These are phyloP conservation scores for Macrosoma leucophasiata DNA, from an alignment of 2,888 invertebrate species.

Conservation along the genomic window DNA sequence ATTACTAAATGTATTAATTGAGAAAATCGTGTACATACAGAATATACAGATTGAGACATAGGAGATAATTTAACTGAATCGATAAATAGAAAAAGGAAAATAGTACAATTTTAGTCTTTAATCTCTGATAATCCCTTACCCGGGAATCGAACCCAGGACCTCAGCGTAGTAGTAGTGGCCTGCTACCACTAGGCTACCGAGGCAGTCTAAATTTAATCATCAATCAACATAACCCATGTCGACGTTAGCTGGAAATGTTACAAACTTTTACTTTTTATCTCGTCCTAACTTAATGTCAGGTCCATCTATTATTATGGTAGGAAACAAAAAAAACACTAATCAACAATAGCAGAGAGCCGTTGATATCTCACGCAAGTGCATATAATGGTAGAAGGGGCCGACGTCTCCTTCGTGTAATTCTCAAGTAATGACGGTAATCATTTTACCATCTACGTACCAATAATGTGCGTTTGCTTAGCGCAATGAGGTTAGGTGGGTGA, in stretches of 20 bases:
- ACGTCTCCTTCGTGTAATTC: conserved; percentile 53
- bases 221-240: too few relatives aligned
- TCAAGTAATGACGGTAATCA: conserved; percentile 67
- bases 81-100: too few relatives aligned
- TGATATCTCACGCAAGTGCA: conserved; percentile 53
- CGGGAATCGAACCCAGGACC: too few relatives aligned
- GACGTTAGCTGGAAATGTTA: conserved; percentile 6
- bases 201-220: too few relatives aligned
- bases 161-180: too few relatives aligned
- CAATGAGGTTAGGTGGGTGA: conserved; percentile 32
- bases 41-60: too few relatives aligned
- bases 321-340: conserved; percentile 31
- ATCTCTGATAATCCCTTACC: too few relatives aligned
- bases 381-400: conserved; percentile 39
- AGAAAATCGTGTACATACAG: too few relatives aligned
- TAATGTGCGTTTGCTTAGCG: conserved; percentile 46
- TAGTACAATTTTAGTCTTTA: too few relatives aligned
- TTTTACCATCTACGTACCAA: conserved; percentile 67
- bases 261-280: conserved; percentile 26
- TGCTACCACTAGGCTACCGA: too few relatives aligned
- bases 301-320: conserved; percentile 29
- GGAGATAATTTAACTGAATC: too few relatives aligned
- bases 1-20: too few relatives aligned
- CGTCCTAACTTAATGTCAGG: conserved; percentile 21
- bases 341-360: conserved; percentile 32